A percentile compares a stretch with the other conserved stretches of the same genome.
These are phyloP conservation scores for Drosophila setifemur DNA, from an alignment of 1,140 invertebrate genomes.

Conservation along the genomic window DNA sequence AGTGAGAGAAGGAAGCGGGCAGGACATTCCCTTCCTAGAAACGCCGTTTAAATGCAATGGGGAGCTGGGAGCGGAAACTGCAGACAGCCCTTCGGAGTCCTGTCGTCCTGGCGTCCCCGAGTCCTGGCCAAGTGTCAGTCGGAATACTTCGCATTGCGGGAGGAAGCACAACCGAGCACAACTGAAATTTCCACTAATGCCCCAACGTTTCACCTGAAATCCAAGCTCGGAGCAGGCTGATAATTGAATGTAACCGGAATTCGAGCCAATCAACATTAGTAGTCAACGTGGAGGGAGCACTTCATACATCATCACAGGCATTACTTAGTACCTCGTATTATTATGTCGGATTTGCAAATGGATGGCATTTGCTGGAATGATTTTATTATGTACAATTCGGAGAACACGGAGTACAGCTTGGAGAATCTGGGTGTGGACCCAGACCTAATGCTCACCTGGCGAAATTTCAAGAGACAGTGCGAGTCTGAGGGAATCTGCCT, in stretches of 20 bases:
- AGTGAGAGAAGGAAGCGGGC: too few species aligned
- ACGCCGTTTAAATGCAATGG: background rate
- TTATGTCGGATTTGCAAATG: constrained; percentile 17
- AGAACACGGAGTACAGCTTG: background rate
- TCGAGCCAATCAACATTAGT: constrained; percentile 9
- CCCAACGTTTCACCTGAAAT: background rate
- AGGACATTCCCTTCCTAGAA: background rate
- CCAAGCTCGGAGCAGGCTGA: constrained; percentile 25
- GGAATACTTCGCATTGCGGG: constrained; percentile 27
- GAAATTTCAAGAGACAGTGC: too few species aligned
- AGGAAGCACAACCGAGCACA: background rate
- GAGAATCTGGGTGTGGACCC: background rate
- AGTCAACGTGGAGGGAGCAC: background rate
- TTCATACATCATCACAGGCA: background rate
- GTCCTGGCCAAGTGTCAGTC: constrained; percentile 25
- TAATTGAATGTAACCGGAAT: constrained; percentile 24
- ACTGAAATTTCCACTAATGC: constrained; percentile 31
- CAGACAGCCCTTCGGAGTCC: background rate
- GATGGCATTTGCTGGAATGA: too few species aligned
- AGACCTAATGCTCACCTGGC: too few species aligned
- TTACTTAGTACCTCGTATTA: background rate
- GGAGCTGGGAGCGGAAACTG: constrained; percentile 1
- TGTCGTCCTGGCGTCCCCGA: background rate
- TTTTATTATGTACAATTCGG: too few species aligned
- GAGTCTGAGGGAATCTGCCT: too few species aligned